A percentile compares a stretch with the other conserved stretches of the same genome.
Evolutionary conservation across 2,888 invertebrate species (phyloP).

Genomic region (Troilus luridus): DNA sequence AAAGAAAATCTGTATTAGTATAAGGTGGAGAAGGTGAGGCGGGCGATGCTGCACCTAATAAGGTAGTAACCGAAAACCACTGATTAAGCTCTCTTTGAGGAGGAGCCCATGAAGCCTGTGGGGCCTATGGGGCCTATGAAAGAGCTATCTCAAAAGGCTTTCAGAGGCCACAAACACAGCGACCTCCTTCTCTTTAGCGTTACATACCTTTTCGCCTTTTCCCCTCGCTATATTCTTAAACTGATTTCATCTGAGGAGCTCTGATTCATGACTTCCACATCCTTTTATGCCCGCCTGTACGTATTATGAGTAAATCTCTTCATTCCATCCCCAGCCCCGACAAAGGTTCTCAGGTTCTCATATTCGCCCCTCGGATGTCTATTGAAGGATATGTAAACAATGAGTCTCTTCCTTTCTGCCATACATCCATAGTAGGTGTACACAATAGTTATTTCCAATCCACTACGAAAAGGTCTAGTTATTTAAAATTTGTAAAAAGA

Average conservation of each 20-base stretch:
- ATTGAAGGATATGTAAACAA: not conserved
- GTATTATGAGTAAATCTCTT: conserved; percentile 16
- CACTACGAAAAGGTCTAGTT: not conserved
- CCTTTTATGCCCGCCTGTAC: conserved; percentile 8
- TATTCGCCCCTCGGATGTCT: not conserved
- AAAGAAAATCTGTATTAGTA: conserved; percentile 41
- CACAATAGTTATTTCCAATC: not conserved
- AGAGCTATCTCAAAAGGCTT: conserved; percentile 42
- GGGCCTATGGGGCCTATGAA: not conserved
- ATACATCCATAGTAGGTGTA: not conserved
- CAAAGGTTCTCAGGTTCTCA: not conserved
- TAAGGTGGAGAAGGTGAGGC: conserved; percentile 24
- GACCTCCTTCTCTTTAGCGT: conserved; percentile 46
- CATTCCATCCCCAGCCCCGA: not conserved
- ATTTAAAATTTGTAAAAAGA: too few relatives aligned
- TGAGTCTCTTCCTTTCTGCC: not conserved
- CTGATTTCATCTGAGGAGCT: conserved; percentile 25
- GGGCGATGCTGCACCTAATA: conserved; percentile 27
- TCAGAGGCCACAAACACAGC: conserved; percentile 16
- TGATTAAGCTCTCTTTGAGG: conserved; percentile 23
- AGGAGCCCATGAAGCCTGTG: not conserved
- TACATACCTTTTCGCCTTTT: conserved; percentile 48
- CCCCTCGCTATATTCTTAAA: conserved; percentile 25
- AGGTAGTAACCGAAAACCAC: conserved; percentile 48
- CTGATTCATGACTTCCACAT: conserved; percentile 28